Percentiles rank a stretch among this genome's conserved stretches.
These are phyloP conservation scores for Mycalesis mineus DNA, from an alignment of 2,888 invertebrate genomes.

Conservation along the genomic window DNA sequence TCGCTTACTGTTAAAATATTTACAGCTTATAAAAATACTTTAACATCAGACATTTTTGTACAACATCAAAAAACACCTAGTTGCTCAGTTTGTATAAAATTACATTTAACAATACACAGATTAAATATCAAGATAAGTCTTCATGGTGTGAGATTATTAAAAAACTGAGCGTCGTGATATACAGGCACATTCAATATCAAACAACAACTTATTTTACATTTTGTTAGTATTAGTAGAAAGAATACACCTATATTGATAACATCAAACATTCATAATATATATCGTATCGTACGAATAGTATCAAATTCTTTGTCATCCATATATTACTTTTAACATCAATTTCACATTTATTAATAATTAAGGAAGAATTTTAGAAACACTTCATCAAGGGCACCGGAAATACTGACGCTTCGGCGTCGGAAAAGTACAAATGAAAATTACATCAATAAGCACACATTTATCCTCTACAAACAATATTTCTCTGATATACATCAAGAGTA, in stretches of 20 bases:
- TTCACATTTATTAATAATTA: conserved; percentile 1
- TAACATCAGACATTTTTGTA: conserved; percentile 57
- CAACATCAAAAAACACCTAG: conserved; percentile 65
- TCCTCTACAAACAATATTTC: background rate
- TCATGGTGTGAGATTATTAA: conserved; percentile 24
- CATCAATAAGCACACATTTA: background rate
- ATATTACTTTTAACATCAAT: conserved; percentile 1
- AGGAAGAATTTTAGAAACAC: background rate
- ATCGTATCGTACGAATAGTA: background rate
- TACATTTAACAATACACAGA: conserved; percentile 22
- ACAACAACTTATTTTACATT: conserved; percentile 24
- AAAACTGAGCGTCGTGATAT: conserved; percentile 26
- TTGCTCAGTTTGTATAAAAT: conserved; percentile 46
- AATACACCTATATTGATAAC: conserved; percentile 18
- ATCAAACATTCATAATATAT: conserved; percentile 16
- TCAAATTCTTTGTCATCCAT: background rate
- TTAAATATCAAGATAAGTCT: conserved; percentile 27
- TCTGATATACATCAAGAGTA: conserved; percentile 9
- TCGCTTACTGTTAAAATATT: conserved; percentile 20
- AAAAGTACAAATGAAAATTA: background rate
- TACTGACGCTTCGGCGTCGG: background rate
- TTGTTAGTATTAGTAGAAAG: conserved; percentile 38
- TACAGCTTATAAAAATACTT: conserved; percentile 67
- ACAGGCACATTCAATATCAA: conserved; percentile 41
- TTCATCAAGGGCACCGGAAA: background rate